Base-by-base conservation (phyloP, 2,113 vertebrate species). In the Pseudonaja textilis region DNA sequence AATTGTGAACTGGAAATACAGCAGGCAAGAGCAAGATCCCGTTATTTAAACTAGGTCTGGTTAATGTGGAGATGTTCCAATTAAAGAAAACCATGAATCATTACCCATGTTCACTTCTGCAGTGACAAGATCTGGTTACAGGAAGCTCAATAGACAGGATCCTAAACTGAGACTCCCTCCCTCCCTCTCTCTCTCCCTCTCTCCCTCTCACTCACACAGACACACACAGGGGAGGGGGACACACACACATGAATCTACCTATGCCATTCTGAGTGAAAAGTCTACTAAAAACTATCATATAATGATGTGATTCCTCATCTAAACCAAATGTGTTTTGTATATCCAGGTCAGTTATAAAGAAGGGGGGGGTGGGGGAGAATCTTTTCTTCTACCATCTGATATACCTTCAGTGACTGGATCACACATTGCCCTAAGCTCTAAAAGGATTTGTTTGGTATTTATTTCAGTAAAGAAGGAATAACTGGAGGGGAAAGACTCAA, bases 341-440 rank as follows among this genome's bases (percentile, higher is more conserved):
- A 81, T 81, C 18, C 74, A 81, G 34, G 7, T 81, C 74, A 81
- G 18, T 39, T 81, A 22, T 81, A 81, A 81, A 39, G 6, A 8
- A 7, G 47, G 2, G 20, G 16, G 1, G 18, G 3, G 74, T 3
- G 0, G 0, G 12, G 2, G 74, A 22, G 34, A 39, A 22, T 81
- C 1, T 81, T 42, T 22, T 42, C 74, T 39, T 81, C 18, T 42
- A 10, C 7, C 18, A 39, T 42, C 34, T 81, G 34, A 22, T 81
- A 81, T 39, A 42, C 34, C 74, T 42, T 81, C 34, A 42, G 34
- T 81, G 34, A 42, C 74, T 81, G 34, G 74, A 18, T 81, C 34
- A 42, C 34, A 81, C 34, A 42, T 81, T 81, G 34, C 18, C 34
- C 34, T 81, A 81, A 23, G 34, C 34, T 22, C 7, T 81, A 42